Percentiles rank a stretch among this genome's conserved stretches.
Evolutionary conservation across 2,888 invertebrate species (phyloP).

Genomic region (Lissonota sp.): DNA sequence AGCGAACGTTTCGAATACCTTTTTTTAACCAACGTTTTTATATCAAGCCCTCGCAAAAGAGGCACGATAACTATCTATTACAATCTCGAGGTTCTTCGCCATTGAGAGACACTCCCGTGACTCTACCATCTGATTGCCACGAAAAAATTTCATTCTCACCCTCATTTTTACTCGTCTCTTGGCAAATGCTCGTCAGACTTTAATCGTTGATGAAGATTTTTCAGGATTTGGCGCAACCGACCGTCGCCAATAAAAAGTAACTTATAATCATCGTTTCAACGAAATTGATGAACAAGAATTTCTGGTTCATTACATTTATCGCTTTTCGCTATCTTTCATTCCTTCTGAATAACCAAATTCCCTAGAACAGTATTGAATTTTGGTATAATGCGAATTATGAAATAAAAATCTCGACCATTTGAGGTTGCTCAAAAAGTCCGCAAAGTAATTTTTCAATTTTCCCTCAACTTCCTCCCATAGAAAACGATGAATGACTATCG

Average conservation of each 20-base stretch:
- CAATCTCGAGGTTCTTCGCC: neutral
- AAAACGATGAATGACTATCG: slow-evolving; percentile 3
- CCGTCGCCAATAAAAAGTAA: too few species aligned
- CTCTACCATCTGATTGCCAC: neutral
- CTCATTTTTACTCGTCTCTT: too few species aligned
- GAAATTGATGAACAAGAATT: neutral
- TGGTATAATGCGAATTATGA: neutral
- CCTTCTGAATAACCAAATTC: neutral
- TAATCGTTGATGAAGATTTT: neutral
- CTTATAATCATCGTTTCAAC: neutral
- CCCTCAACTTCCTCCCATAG: slow-evolving; percentile 33
- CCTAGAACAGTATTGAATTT: neutral
- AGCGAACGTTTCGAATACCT: slow-evolving; percentile 16
- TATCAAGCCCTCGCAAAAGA: neutral
- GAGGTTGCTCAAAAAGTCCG: too few species aligned
- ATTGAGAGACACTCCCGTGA: neutral
- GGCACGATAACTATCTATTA: too few species aligned
- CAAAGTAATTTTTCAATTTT: neutral
- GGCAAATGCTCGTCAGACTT: neutral
- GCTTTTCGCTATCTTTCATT: neutral
- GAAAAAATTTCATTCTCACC: neutral
- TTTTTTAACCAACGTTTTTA: slow-evolving; percentile 26
- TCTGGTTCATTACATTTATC: neutral
- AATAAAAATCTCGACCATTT: neutral
- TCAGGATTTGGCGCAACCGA: too few species aligned